Evolutionary conservation across 2,888 invertebrate species (phyloP).

Genomic region (Caenorhabditis macrosperma): DNA sequence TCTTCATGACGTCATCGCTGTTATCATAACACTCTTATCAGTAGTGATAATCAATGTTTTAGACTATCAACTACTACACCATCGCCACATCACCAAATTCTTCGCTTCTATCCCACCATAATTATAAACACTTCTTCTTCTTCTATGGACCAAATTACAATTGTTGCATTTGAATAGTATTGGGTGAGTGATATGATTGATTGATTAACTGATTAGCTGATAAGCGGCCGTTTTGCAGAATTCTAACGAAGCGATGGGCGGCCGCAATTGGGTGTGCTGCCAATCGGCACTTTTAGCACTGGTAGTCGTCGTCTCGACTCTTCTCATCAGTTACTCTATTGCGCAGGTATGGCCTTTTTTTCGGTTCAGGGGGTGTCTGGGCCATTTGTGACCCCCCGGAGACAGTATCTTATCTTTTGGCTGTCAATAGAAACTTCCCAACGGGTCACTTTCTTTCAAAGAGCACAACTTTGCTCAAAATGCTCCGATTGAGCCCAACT

Average conservation of each 20-base stretch:
- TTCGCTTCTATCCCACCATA: too few relatives aligned
- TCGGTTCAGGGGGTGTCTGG: background rate
- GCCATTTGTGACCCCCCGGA: background rate
- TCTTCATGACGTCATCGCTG: too few relatives aligned
- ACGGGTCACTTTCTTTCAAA: too few relatives aligned
- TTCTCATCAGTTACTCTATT: conserved; percentile 36
- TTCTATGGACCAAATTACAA: background rate
- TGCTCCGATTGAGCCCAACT: too few relatives aligned
- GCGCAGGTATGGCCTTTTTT: conserved; percentile 34
- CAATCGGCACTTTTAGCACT: conserved; percentile 36
- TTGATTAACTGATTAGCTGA: background rate
- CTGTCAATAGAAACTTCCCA: background rate
- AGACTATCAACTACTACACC: too few relatives aligned
- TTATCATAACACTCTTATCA: too few relatives aligned
- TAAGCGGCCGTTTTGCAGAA: conserved; percentile 30
- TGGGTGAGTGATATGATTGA: conserved; percentile 26
- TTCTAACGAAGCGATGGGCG: conserved; percentile 50
- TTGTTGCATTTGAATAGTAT: conserved; percentile 47
- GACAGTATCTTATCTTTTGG: background rate
- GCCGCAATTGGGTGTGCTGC: conserved; percentile 48
- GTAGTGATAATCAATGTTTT: too few relatives aligned
- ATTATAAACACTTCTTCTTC: background rate
- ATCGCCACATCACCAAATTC: too few relatives aligned
- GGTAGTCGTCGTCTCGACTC: conserved; percentile 40
- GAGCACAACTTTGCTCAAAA: too few relatives aligned